Evolutionary conservation across 2,113 vertebrate genomes (phyloP).

Genomic region (Pseudolaguvia tuberculata): DNA sequence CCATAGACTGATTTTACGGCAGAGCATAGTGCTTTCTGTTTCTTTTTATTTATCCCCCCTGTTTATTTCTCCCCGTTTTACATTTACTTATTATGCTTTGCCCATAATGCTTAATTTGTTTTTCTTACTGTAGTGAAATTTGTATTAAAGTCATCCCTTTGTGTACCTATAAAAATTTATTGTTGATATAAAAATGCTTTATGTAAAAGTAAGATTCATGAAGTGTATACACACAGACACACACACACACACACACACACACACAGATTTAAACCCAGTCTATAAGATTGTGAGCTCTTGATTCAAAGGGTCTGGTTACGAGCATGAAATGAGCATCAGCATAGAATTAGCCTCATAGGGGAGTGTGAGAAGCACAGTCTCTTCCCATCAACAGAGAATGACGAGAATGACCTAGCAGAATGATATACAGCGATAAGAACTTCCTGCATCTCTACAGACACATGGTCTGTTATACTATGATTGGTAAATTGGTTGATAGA

Average conservation of each 20-base stretch:
- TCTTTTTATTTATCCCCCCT: neutral
- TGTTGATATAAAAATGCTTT: slow-evolving; percentile 5
- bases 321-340: slow-evolving; percentile 46
- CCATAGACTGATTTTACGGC: neutral
- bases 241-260: slow-evolving; percentile 15
- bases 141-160: neutral
- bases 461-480: neutral
- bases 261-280: slow-evolving; percentile 36
- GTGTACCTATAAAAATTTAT: neutral
- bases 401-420: slow-evolving; percentile 28
- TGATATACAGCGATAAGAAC: slow-evolving; percentile 10
- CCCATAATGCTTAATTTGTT: neutral
- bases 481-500: neutral
- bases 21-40: neutral
- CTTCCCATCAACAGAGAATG: slow-evolving; percentile 29
- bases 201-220: slow-evolving; percentile 15
- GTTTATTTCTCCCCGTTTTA: neutral
- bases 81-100: too few relatives aligned
- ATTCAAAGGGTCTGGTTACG: slow-evolving; percentile 48
- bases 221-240: neutral
- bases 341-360: slow-evolving; percentile 41
- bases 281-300: slow-evolving; percentile 43
- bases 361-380: slow-evolving; percentile 46
- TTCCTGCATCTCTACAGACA: slow-evolving; percentile 4
- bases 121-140: slow-evolving; percentile 8